Evolutionary conservation across 1,140 invertebrate genomes (phyloP).

Genomic region (Lordiphosa clarofinis): DNA sequence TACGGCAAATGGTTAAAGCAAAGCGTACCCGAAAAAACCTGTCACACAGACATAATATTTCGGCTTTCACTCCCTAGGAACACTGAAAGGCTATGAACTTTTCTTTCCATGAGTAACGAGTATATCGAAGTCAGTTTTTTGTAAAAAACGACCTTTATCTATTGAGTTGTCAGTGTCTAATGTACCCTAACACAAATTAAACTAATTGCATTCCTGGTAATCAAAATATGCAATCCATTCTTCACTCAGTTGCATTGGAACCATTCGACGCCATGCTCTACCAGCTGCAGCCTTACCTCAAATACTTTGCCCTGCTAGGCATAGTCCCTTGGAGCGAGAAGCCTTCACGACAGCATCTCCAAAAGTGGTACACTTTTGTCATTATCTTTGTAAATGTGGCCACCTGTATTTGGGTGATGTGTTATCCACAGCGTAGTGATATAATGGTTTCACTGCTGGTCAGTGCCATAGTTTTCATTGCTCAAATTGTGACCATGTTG

Average conservation of each 20-base stretch:
- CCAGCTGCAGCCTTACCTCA: constrained; percentile 39
- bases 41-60: no score
- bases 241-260: background rate
- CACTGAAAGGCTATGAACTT: no score
- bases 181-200: no score
- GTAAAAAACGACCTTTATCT: no score
- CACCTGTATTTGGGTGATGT: constrained; percentile 8
- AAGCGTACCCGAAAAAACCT: no score
- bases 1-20: no score
- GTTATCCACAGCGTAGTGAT: background rate
- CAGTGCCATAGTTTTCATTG: constrained; percentile 41
- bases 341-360: constrained; percentile 6
- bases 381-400: constrained; percentile 27
- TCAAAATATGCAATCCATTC: background rate
- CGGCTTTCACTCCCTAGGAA: no score
- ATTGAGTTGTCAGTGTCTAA: no score
- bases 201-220: no score
- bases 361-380: constrained; percentile 32
- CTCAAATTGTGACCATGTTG: constrained; percentile 37
- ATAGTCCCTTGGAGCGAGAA: constrained; percentile 44
- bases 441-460: constrained; percentile 38
- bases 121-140: no score
- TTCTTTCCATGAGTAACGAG: no score
- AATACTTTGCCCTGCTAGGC: constrained; percentile 53
- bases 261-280: constrained; percentile 35